A percentile compares a stretch with the other conserved stretches of the same genome.
Conservation (phyloP, 37 sponge, comb jelly and placozoan genomes). For the Chondrilla cf. caribensis region DNA sequence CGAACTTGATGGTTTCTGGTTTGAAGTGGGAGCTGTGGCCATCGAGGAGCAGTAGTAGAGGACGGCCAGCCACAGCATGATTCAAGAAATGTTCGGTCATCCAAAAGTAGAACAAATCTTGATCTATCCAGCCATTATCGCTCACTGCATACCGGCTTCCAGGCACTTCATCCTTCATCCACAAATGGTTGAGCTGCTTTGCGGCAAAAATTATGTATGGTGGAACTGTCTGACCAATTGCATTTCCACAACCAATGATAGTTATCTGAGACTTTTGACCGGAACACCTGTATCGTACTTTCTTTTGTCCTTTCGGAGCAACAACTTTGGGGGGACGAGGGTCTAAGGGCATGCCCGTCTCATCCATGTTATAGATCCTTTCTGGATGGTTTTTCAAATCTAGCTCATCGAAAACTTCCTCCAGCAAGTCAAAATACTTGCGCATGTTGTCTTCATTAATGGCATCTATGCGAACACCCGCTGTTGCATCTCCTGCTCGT, state of each 20-base stretch:
- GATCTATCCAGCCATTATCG: slow-evolving; percentile 51
- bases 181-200: slow-evolving; percentile 23
- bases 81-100: slow-evolving; percentile 41
- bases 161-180: slow-evolving; percentile 42
- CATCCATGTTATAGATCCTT: slow-evolving; percentile 20
- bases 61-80: slow-evolving; percentile 44
- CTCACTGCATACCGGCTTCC: slow-evolving; percentile 48
- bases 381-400: neutral
- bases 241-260: slow-evolving; percentile 39
- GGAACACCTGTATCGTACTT: slow-evolving; percentile 8
- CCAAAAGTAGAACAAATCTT: slow-evolving; percentile 33
- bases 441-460: neutral
- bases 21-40: slow-evolving; percentile 56
- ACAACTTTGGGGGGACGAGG: slow-evolving; percentile 21
- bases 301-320: slow-evolving; percentile 18
- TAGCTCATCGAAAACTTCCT: too few species aligned
- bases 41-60: slow-evolving; percentile 48
- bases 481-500: slow-evolving; percentile 26
- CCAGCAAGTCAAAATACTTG: neutral
- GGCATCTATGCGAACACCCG: neutral
- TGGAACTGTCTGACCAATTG: slow-evolving; percentile 46
- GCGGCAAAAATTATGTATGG: slow-evolving; percentile 38
- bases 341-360: slow-evolving; percentile 51
- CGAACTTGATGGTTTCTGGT: slow-evolving; percentile 4
- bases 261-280: slow-evolving; percentile 29